Percentiles rank a stretch among this genome's conserved stretches.
Conservation (phyloP, 2,113 vertebrate genomes). For the Sturnus vulgaris region DNA sequence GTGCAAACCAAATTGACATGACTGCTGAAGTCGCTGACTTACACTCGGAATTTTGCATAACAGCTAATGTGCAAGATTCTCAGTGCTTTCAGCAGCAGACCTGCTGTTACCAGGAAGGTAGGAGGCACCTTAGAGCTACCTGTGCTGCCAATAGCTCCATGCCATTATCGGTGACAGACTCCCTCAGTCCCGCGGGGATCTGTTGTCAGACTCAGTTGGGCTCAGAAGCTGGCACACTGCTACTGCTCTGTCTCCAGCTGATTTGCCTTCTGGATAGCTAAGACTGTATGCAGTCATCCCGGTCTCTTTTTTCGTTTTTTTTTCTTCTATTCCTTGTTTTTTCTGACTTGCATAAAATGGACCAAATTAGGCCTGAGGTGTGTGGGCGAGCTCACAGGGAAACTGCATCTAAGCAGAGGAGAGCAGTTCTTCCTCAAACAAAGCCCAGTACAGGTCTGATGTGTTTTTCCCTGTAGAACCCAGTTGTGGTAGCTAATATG, state of each 20-base stretch:
- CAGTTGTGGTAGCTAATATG: neutral
- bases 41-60: neutral
- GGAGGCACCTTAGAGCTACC: conserved; percentile 6
- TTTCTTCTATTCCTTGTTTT: no score
- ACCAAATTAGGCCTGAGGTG: neutral
- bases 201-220: conserved; percentile 24
- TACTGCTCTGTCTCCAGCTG: neutral
- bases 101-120: neutral
- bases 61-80: neutral
- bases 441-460: neutral
- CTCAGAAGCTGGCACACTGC: conserved; percentile 9
- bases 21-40: neutral
- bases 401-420: neutral
- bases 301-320: neutral
- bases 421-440: neutral
- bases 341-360: neutral
- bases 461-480: neutral
- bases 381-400: neutral
- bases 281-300: neutral
- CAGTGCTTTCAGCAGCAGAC: neutral
- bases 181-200: neutral
- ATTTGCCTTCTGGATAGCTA: conserved; percentile 24
- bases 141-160: neutral
- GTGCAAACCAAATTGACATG: neutral
- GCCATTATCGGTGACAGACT: conserved; percentile 17